Evolutionary conservation across 2,888 invertebrate species (phyloP).

Genomic region (Drosophila anomalipes): DNA sequence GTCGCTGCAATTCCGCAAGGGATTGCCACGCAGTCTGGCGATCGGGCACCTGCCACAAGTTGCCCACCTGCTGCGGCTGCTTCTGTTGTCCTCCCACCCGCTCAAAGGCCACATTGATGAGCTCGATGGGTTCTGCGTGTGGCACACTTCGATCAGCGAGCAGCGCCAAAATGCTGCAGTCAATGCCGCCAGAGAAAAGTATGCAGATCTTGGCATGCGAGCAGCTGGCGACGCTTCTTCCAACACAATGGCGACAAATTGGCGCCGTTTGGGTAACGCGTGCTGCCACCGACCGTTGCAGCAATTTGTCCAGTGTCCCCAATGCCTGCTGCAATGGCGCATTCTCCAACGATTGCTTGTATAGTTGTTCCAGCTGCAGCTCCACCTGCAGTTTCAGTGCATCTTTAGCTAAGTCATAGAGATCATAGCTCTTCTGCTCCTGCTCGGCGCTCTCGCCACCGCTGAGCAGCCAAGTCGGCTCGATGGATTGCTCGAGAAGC

Average conservation of each 20-base stretch:
- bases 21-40: slow-evolving; percentile 91
- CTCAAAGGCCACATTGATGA: slow-evolving; percentile 97
- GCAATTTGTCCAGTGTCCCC: slow-evolving; percentile 31
- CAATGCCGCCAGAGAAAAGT: slow-evolving; percentile 98
- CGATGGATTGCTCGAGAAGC: slow-evolving; percentile 25
- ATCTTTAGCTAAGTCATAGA: slow-evolving; percentile 40
- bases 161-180: slow-evolving; percentile 95
- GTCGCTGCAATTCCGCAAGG: slow-evolving; percentile 88
- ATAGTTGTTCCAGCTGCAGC: slow-evolving; percentile 27
- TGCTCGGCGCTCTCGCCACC: too few species aligned
- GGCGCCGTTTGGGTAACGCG: slow-evolving; percentile 62
- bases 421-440: slow-evolving; percentile 39
- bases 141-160: slow-evolving; percentile 90
- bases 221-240: slow-evolving; percentile 81
- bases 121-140: slow-evolving; percentile 91
- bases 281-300: slow-evolving; percentile 50
- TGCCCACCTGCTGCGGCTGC: slow-evolving; percentile 56
- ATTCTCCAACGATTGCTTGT: slow-evolving; percentile 26
- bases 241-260: slow-evolving; percentile 45
- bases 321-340: slow-evolving; percentile 36
- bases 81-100: slow-evolving; percentile 13
- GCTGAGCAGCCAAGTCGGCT: slow-evolving; percentile 52
- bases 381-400: not conserved
- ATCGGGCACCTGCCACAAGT: slow-evolving; percentile 91
- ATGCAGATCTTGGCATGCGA: slow-evolving; percentile 90